Base-by-base conservation (phyloP, 1,140 invertebrate species). In the Colletes latitarsis region DNA sequence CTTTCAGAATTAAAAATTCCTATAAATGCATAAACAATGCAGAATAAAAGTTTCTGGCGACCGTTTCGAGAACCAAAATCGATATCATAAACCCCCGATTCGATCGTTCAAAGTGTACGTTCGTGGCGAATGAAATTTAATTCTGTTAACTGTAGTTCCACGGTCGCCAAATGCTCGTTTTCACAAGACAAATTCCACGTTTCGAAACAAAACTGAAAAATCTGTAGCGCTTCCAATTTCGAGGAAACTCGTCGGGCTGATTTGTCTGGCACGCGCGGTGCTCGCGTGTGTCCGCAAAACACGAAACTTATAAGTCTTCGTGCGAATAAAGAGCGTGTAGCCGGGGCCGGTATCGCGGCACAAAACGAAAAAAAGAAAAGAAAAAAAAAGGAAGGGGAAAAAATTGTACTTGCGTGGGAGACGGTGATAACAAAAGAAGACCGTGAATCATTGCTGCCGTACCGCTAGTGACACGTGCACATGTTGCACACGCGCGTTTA, bases 391-490 rank as follows among this genome's bases (percentile, higher is more conserved):
- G 12, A 57, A 14, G 39, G 9, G 49, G 3, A 49, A 49, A 49
- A 81, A 68, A 46, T 46, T 62, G 57, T 63, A 60, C 14, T 46
- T 49, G 12, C 30, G 53, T 53, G 49, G 41, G 30, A 70, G 17
- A 55, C 67, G 15, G 41, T 46, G 76, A 67, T 68, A 72, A 78
- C 76, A 79, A 79, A 30, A 82, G 49, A 49, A 12, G n/a, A 4
- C n/a, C 19, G 53, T 82, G 81, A 82, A 82, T 82, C 77, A 82
- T 82, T 82, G 77, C 77, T 15, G 8, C 21, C 6, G 19, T 17
- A 70, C 41, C 41, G 41, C 66, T 46, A 62, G 57, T 74, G 81
- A 82, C 81, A 74, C 75, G 63, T 77, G 60, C 17, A 79, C 52
- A 52, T n/a, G 41, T 3, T 41, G 19, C 41, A 52, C 6, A 68